Percentiles rank a stretch among this genome's conserved stretches.
phyloP scores from a whole-genome alignment of 2,797 vertebrate genomes.

The Florisuga fusca region DNA sequence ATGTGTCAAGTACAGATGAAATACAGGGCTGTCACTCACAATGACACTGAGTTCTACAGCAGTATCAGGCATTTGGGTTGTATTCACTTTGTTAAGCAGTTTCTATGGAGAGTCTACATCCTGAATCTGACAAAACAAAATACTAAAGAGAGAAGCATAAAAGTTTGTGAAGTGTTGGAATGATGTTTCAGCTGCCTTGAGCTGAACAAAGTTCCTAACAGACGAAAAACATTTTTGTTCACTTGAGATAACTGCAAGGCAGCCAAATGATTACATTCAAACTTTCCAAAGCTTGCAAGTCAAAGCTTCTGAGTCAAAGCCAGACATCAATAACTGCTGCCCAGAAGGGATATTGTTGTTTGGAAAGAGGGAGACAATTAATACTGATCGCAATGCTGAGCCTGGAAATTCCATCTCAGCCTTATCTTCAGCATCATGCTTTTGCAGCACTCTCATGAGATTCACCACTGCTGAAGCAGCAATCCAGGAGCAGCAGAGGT shows the following conservation, averaged over 20 bases:
- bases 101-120: neutral
- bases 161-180: neutral
- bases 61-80: neutral
- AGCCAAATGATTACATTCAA: conserved; percentile 58
- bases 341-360: conserved; percentile 65
- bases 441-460: neutral
- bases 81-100: neutral
- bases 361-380: conserved; percentile 31
- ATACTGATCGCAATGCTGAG: conserved; percentile 39
- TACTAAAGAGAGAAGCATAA: neutral
- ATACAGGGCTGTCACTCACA: neutral
- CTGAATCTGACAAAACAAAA: neutral
- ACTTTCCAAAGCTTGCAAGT: conserved; percentile 57
- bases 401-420: conserved; percentile 56
- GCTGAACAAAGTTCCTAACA: neutral
- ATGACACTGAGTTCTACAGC: neutral
- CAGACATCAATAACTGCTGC: conserved; percentile 51
- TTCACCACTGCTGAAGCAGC: conserved; percentile 13
- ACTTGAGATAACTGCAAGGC: conserved; percentile 32
- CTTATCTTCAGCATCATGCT: conserved; percentile 56
- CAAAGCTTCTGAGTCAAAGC: conserved; percentile 46
- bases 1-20: neutral
- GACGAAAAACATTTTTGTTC: conserved; percentile 65
- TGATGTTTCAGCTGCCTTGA: conserved; percentile 32
- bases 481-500: neutral